phyloP scores from a whole-genome alignment of 2,113 vertebrate genomes.

The Xenopus borealis region DNA sequence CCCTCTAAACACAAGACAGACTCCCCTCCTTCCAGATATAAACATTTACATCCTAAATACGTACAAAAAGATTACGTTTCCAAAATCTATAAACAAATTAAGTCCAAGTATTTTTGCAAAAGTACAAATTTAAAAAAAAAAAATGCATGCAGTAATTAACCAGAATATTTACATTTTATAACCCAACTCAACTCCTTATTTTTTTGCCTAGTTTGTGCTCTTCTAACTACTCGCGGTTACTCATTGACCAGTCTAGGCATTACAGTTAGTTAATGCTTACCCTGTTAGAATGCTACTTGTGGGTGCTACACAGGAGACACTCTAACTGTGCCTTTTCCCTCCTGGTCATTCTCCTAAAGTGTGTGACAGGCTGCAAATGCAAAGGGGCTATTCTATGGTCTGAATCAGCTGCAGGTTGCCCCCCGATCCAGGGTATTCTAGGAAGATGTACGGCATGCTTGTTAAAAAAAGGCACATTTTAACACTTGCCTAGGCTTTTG shows the following conservation, averaged over 20 bases:
- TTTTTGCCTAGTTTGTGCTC: neutral
- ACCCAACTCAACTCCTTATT: neutral
- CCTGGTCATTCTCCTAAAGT: neutral
- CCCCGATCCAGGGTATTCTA: conserved; percentile 44
- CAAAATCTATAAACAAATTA: too few species aligned
- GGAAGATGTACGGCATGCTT: conserved; percentile 34
- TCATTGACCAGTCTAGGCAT: conserved; percentile 20
- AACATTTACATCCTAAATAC: too few species aligned
- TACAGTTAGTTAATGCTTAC: conserved; percentile 37
- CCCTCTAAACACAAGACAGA: conserved; percentile 57
- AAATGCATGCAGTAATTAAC: neutral
- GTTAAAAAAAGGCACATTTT: conserved; percentile 55
- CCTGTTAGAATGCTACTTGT: conserved; percentile 23
- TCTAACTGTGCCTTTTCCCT: neutral
- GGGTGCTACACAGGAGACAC: conserved; percentile 15
- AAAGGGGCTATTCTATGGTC: conserved; percentile 48
- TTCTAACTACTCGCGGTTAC: conserved; percentile 17
- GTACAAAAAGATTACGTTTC: too few species aligned
- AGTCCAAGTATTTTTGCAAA: too few species aligned
- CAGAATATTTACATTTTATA: neutral
- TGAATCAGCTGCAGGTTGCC: conserved; percentile 54
- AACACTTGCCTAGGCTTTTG: conserved; percentile 63
- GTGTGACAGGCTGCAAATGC: conserved; percentile 47
- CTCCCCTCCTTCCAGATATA: conserved; percentile 9
- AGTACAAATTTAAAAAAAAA: too few species aligned